These are phyloP conservation scores for Caenorhabditis briggsae DNA, from an alignment of 1,140 invertebrate species.

Conservation along the genomic window DNA sequence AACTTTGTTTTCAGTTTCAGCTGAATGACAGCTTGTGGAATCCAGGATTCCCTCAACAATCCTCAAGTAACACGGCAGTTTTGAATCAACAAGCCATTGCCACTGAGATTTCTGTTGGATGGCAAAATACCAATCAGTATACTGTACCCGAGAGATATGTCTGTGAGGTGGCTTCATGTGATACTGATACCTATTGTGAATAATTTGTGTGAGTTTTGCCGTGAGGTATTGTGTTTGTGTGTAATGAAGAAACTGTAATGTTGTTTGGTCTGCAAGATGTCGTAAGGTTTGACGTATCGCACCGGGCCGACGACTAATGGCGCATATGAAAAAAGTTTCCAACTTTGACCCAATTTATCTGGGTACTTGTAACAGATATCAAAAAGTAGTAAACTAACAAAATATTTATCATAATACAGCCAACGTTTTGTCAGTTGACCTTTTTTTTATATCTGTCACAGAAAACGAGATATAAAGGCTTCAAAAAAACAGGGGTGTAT, in stretches of 20 bases:
- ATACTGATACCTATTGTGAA: slow-evolving; percentile 35
- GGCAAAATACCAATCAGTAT: slow-evolving; percentile 35
- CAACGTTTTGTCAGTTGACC: too few species aligned
- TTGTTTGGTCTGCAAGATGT: not conserved
- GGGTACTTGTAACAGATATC: too few species aligned
- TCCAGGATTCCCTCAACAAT: slow-evolving; percentile 15
- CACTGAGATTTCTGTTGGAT: not conserved
- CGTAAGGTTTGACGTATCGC: not conserved
- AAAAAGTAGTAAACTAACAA: too few species aligned
- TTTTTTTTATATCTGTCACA: too few species aligned
- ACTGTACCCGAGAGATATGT: slow-evolving; percentile 27
- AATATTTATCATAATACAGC: too few species aligned
- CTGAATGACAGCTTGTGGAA: slow-evolving; percentile 24
- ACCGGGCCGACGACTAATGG: too few species aligned
- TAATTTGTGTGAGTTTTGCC: not conserved
- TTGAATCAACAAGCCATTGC: slow-evolving; percentile 6
- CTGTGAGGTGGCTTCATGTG: slow-evolving; percentile 14
- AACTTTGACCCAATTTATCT: too few species aligned
- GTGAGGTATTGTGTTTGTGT: not conserved
- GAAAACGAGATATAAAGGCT: too few species aligned
- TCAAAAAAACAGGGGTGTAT: too few species aligned
- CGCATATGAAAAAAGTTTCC: too few species aligned
- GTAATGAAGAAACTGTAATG: not conserved
- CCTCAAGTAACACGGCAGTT: not conserved
- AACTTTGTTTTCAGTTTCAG: slow-evolving; percentile 15